A percentile compares a stretch with the other conserved stretches of the same genome.
These are phyloP conservation scores for Coregonus clupeaformis DNA, from an alignment of 2,113 vertebrate species.

Conservation along the genomic window DNA sequence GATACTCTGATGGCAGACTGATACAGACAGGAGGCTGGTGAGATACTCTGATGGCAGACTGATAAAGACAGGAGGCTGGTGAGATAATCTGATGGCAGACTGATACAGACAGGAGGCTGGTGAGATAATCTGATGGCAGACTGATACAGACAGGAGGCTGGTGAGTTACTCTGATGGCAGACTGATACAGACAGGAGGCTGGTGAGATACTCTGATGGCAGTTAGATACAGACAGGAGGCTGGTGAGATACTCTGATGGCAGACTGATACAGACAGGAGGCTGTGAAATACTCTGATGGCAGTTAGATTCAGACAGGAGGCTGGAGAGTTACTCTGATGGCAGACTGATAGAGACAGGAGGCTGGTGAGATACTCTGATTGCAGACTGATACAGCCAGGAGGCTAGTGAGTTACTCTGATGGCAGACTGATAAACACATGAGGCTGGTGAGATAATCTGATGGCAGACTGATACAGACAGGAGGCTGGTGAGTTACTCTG, in stretches of 20 bases:
- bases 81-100: conserved; percentile 59
- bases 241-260: too few relatives aligned
- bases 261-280: too few relatives aligned
- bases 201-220: conserved; percentile 59
- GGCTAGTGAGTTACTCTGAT: neutral
- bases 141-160: too few relatives aligned
- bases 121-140: too few relatives aligned
- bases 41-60: conserved; percentile 24
- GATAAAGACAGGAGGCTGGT: conserved; percentile 45
- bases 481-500: too few relatives aligned
- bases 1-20: too few relatives aligned
- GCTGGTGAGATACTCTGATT: too few relatives aligned
- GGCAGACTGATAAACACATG: conserved; percentile 40
- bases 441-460: conserved; percentile 57
- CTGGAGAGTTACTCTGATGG: too few relatives aligned
- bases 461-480: conserved; percentile 39
- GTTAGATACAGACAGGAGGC: neutral
- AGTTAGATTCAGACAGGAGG: conserved; percentile 39
- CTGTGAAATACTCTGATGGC: conserved; percentile 10
- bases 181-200: conserved; percentile 38
- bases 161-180: conserved; percentile 23
- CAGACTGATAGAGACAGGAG: too few relatives aligned
- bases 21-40: too few relatives aligned
- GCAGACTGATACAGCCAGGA: too few relatives aligned
- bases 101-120: too few relatives aligned